phyloP scores from a whole-genome alignment of 2,113 vertebrate genomes.

The Bos indicus region DNA sequence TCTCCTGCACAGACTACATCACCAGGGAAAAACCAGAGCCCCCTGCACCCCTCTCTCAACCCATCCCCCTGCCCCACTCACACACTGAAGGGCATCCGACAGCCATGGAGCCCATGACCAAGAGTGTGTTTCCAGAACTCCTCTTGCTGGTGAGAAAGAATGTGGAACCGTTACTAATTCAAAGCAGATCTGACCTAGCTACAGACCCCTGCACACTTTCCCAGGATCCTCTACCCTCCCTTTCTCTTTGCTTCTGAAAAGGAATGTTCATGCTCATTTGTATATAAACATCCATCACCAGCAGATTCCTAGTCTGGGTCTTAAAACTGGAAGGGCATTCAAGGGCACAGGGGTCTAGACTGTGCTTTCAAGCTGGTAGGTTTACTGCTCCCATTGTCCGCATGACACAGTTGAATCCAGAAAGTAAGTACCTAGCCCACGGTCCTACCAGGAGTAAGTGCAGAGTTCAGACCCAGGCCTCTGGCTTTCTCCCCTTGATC shows the following conservation, averaged over 20 bases:
- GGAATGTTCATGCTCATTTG: neutral
- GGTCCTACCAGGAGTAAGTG: neutral
- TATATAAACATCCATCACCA: neutral
- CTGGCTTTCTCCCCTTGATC: neutral
- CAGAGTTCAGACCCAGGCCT: neutral
- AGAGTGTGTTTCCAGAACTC: conserved; percentile 31
- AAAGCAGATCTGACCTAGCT: conserved; percentile 45
- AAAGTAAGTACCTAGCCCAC: neutral
- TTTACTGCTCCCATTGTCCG: neutral
- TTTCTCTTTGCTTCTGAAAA: conserved; percentile 26
- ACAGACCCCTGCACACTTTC: neutral
- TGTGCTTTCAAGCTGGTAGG: neutral
- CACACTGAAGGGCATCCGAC: neutral
- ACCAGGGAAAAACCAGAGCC: neutral
- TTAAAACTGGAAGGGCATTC: neutral
- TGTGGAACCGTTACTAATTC: conserved; percentile 31
- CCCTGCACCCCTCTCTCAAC: neutral
- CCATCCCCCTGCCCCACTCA: neutral
- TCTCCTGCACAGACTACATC: neutral
- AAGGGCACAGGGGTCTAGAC: neutral
- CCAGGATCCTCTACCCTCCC: neutral
- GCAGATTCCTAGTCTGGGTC: neutral
- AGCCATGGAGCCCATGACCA: neutral
- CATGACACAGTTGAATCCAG: neutral
- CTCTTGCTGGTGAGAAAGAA: conserved; percentile 33